Evolutionary conservation across 2,888 invertebrate species (phyloP), one percentile per base, ranked within the genome.

Genomic region (Cryptosula pallasiana): DNA sequence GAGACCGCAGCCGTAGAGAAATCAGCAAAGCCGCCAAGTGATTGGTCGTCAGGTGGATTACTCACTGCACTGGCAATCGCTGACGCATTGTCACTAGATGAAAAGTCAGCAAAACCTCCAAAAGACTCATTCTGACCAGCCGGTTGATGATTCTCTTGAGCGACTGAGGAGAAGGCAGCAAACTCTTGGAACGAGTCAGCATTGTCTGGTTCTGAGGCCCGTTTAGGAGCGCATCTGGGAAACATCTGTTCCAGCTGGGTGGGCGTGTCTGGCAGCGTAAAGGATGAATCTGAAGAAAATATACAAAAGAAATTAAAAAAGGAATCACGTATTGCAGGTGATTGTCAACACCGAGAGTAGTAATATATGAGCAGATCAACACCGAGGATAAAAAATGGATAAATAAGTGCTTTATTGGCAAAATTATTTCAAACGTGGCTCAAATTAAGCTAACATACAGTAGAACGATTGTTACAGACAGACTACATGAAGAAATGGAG

Each of bases 151-250:
- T n/a, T n/a, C n/a, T n/a, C n/a, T n/a, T n/a, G n/a, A n/a, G n/a
- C n/a, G n/a, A n/a, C n/a, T 13, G 45, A 45, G 20, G 9, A 5
- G 9, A 45, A 63, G 32, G 2, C 3, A 32, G 63, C 29, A 34
- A 32, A 34, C 2, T 27, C 32, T 5, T 34, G 32, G 34, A 63
- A 32, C 3, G 63, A 32, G 32, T 32, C 63, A 32, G 20, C 63
- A 9, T 32, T 27, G 25, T 57, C 57, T 9, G 32, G 13, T 13
- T 63, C 29, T 5, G 32, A 63, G 27, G 25, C 27, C n/a, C 32
- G 25, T n/a, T 63, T 63, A 9, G 63, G 63, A 32, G 63, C n/a
- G n/a, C 63, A 63, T 32, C 32, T 63, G 9, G 63, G 63, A 27
- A 63, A 63, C 3, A 63, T 63, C 32, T 63, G 29, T 25, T 27